Percentiles rank a stretch among this genome's conserved stretches.
phyloP scores from a whole-genome alignment of 2,113 vertebrate genomes.

The Ascaphus truei region DNA sequence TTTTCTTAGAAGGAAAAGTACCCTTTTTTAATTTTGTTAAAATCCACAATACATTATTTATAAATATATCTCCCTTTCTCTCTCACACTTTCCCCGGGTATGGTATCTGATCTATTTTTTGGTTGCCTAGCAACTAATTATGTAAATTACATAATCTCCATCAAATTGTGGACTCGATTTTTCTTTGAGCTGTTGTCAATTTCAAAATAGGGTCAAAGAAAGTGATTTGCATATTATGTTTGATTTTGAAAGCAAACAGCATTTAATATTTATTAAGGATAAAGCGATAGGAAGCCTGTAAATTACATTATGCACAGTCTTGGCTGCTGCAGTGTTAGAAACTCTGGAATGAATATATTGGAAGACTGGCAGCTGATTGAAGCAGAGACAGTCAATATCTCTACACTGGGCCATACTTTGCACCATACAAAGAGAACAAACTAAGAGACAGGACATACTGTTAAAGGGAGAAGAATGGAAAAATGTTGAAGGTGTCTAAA shows the following conservation, averaged over 20 bases:
- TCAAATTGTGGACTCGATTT: neutral
- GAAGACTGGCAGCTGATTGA: neutral
- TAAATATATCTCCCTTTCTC: too few relatives aligned
- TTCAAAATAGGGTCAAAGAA: neutral
- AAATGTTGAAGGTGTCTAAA: too few relatives aligned
- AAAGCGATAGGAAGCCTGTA: neutral
- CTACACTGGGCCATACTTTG: too few relatives aligned
- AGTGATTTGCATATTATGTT: neutral
- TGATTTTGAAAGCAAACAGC: neutral
- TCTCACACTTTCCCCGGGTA: neutral
- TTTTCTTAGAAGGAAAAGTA: too few relatives aligned
- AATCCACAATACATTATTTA: too few relatives aligned
- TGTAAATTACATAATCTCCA: neutral
- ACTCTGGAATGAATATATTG: neutral
- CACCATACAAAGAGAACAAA: too few relatives aligned
- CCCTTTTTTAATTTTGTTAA: too few relatives aligned
- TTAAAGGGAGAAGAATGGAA: too few relatives aligned
- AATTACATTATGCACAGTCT: neutral
- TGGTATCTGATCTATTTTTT: neutral
- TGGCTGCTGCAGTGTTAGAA: neutral
- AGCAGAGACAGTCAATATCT: too few relatives aligned
- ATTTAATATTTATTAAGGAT: neutral
- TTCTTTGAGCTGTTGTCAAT: neutral
- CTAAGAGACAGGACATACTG: too few relatives aligned
- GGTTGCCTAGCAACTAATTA: neutral